Percentiles rank a stretch among this genome's conserved stretches.
phyloP scores from a whole-genome alignment of 2,888 invertebrate genomes.

The Orchesella flavescens region DNA sequence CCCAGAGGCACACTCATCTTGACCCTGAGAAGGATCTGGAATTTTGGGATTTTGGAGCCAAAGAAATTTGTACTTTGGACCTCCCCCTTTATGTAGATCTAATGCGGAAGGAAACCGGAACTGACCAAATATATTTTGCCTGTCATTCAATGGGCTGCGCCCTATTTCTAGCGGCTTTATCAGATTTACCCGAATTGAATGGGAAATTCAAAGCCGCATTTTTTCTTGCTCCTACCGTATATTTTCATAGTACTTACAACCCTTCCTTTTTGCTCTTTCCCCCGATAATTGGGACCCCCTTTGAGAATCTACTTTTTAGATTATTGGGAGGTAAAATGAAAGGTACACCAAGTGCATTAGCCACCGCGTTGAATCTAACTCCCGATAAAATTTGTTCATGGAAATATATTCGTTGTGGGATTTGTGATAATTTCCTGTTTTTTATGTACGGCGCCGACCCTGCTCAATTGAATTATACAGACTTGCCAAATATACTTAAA shows the following conservation, averaged over 20 bases:
- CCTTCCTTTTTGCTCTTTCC: neutral
- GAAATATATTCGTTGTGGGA: conserved; percentile 13
- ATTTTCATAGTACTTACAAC: neutral
- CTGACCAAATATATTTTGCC: neutral
- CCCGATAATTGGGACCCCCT: neutral
- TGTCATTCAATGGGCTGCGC: neutral
- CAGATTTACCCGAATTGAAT: neutral
- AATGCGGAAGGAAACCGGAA: neutral
- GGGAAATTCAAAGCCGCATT: neutral
- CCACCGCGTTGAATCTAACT: neutral
- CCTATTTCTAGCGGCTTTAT: neutral
- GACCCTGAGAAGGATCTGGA: neutral
- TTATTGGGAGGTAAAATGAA: neutral
- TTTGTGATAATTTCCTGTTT: conserved; percentile 35
- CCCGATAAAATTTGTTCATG: neutral
- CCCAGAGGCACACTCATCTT: neutral
- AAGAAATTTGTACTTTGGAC: neutral
- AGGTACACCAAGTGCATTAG: neutral
- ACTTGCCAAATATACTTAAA: conserved; percentile 34
- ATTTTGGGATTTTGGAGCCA: neutral
- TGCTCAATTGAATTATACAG: conserved; percentile 28
- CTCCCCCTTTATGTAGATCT: neutral
- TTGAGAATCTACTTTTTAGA: neutral
- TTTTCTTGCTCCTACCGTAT: neutral
- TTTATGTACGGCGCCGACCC: conserved; percentile 10